Evolutionary conservation across 2,113 vertebrate species (phyloP).

Genomic region (Syngnathoides biaculeatus): DNA sequence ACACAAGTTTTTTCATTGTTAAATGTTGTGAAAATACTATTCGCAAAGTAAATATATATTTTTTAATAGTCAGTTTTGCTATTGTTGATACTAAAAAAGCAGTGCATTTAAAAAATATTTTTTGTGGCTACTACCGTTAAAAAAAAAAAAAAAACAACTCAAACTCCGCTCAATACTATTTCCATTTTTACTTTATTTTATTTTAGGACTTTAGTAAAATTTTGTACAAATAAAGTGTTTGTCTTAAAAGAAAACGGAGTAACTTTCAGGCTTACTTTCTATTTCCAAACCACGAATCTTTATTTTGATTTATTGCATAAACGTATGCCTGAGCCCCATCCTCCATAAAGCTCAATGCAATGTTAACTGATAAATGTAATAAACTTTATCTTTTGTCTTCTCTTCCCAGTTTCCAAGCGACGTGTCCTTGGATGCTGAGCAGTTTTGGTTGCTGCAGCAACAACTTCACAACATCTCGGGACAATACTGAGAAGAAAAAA

Average conservation of each 20-base stretch:
- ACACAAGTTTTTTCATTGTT: too few relatives aligned
- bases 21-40: too few relatives aligned
- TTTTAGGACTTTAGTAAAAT: neutral
- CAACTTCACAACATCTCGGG: conserved; percentile 35
- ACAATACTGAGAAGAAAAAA: conserved; percentile 29
- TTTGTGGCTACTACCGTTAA: too few relatives aligned
- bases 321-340: too few relatives aligned
- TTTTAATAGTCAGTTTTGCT: too few relatives aligned
- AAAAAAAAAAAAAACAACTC: too few relatives aligned
- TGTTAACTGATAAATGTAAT: neutral
- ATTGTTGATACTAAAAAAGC: too few relatives aligned
- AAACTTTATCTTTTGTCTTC: neutral
- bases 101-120: too few relatives aligned
- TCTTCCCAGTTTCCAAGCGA: conserved; percentile 37
- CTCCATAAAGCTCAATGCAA: neutral
- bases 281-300: neutral
- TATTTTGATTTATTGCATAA: neutral
- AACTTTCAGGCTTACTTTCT: neutral
- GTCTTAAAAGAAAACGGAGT: too few relatives aligned
- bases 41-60: too few relatives aligned
- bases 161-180: too few relatives aligned
- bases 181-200: too few relatives aligned
- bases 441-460: conserved; percentile 45
- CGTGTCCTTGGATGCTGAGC: conserved; percentile 23
- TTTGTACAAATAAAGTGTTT: neutral